Percentiles rank a stretch among this genome's conserved stretches.
Evolutionary conservation across 2,888 invertebrate genomes (phyloP).

Genomic region (Xanthorhoe spadicearia): DNA sequence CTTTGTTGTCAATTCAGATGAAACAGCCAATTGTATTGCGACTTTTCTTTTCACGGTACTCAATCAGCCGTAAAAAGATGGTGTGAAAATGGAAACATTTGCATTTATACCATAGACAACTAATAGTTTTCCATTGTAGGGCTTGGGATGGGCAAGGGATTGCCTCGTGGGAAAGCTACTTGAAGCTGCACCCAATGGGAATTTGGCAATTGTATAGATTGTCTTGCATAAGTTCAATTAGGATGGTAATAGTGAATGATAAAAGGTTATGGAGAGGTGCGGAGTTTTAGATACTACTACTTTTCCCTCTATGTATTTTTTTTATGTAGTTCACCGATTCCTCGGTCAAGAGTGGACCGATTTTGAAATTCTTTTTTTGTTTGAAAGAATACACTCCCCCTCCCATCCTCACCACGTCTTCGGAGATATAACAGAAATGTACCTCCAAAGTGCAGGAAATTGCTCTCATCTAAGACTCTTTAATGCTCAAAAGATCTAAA

Average conservation of each 20-base stretch:
- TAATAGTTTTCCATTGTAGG: constrained; percentile 43
- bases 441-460: no score
- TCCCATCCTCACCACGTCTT: no score
- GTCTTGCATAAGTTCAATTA: constrained; percentile 31
- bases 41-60: constrained; percentile 69
- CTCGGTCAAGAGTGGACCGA: no score
- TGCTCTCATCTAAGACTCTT: no score
- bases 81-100: constrained; percentile 68
- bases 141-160: constrained; percentile 70
- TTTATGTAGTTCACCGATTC: no score
- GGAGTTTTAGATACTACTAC: constrained; percentile 1
- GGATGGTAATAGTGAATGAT: constrained; percentile 15
- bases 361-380: no score
- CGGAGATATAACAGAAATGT: no score
- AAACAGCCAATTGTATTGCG: constrained; percentile 55
- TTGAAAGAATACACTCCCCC: no score
- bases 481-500: no score
- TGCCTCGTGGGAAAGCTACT: constrained; percentile 68
- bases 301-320: no score
- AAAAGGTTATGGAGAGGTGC: constrained; percentile 10
- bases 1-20: constrained; percentile 61
- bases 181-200: constrained; percentile 42
- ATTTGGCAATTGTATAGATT: constrained; percentile 31
- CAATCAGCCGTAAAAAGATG: constrained; percentile 68
- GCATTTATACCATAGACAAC: constrained; percentile 49